A percentile compares a stretch with the other conserved stretches of the same genome.
Evolutionary conservation across 2,113 vertebrate genomes (phyloP).

Genomic region (Xerus inauris): DNA sequence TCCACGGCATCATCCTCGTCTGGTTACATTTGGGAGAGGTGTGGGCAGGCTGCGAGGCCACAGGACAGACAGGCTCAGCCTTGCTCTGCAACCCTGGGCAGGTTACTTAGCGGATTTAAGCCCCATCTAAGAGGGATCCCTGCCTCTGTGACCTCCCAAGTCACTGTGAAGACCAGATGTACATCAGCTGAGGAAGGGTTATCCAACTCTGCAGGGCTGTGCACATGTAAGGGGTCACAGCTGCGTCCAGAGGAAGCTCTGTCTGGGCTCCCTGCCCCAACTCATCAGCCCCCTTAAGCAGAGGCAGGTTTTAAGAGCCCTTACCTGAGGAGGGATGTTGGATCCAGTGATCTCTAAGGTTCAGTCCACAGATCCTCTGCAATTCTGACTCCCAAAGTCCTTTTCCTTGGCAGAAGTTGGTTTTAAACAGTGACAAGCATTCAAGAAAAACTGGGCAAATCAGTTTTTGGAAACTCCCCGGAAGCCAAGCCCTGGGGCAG

Average conservation of each 20-base stretch:
- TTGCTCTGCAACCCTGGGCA: not conserved
- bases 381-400: not conserved
- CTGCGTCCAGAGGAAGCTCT: not conserved
- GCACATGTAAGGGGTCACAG: rapidly evolving
- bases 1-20: not conserved
- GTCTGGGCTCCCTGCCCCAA: not conserved
- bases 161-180: not conserved
- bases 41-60: not conserved
- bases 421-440: conserved; percentile 24
- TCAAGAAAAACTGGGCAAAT: conserved; percentile 27
- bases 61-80: not conserved
- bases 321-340: not conserved
- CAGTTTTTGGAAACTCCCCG: conserved; percentile 47
- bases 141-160: not conserved
- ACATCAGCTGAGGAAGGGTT: not conserved
- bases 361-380: not conserved
- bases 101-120: not conserved
- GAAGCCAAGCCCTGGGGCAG: conserved; percentile 40
- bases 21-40: not conserved
- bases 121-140: not conserved
- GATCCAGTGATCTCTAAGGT: not conserved
- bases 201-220: too few species aligned
- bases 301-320: not conserved
- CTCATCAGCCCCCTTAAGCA: not conserved
- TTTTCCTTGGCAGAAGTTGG: conserved; percentile 5